These are phyloP conservation scores for Fregetta grallaria DNA, from an alignment of 2,113 vertebrate genomes.

Conservation along the genomic window DNA sequence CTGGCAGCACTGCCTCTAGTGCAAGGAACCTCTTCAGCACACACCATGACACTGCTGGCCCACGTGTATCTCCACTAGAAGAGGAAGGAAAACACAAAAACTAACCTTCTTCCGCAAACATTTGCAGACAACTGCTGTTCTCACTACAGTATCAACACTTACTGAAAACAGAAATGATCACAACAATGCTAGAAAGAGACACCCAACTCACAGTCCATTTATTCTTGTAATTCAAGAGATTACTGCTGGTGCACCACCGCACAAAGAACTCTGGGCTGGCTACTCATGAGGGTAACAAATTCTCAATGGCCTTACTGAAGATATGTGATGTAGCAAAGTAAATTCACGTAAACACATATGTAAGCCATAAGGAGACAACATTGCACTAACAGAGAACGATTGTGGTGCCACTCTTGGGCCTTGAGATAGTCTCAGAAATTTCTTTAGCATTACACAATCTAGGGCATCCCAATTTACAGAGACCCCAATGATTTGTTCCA, in stretches of 20 bases:
- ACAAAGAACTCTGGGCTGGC: background rate
- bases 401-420: background rate
- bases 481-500: background rate
- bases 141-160: background rate
- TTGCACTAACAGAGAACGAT: accelerated
- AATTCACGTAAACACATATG: accelerated
- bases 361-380: background rate
- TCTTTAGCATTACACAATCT: background rate
- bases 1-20: background rate
- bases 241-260: background rate
- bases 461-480: background rate
- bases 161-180: background rate
- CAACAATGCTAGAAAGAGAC: background rate
- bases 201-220: background rate
- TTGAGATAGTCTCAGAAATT: background rate
- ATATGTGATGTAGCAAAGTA: background rate
- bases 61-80: background rate
- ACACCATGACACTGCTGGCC: background rate
- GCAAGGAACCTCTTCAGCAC: background rate
- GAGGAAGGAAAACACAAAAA: background rate
- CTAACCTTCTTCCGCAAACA: background rate
- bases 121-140: background rate
- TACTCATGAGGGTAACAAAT: background rate
- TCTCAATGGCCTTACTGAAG: background rate
- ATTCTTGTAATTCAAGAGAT: background rate